Evolutionary conservation across 2,797 vertebrate species (phyloP).

Genomic region (Gymnocypris eckloni): DNA sequence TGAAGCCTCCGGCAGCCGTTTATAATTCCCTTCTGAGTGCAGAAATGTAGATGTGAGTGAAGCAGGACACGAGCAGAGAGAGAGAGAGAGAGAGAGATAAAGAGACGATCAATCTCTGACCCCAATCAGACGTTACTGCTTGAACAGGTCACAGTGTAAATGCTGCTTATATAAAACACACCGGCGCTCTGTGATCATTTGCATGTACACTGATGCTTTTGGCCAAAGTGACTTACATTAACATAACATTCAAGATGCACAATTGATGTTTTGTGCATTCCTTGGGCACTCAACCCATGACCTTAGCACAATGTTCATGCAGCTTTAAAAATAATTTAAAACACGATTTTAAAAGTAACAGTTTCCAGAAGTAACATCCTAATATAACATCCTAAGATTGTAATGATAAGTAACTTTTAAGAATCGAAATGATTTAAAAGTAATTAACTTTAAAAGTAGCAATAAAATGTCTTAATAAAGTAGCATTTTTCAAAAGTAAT

Average conservation of each 20-base stretch:
- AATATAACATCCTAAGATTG: not conserved
- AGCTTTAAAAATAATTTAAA: not conserved
- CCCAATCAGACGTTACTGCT: not conserved
- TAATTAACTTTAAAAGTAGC: too few relatives aligned
- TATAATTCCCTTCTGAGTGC: conserved; percentile 72
- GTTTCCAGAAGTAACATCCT: not conserved
- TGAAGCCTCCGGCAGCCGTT: conserved; percentile 72
- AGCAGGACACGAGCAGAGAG: conserved; percentile 71
- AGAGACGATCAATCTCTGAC: conserved; percentile 54
- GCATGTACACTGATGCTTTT: not conserved
- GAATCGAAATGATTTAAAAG: not conserved
- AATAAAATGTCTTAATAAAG: too few relatives aligned
- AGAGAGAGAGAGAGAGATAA: conserved; percentile 76
- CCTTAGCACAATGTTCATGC: not conserved
- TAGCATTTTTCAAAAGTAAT: not conserved
- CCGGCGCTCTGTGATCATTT: not conserved
- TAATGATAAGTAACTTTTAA: not conserved
- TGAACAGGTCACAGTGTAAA: not conserved
- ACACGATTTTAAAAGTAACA: not conserved
- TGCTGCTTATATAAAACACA: conserved; percentile 1
- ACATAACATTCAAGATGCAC: not conserved
- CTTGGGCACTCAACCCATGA: not conserved
- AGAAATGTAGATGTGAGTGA: conserved; percentile 72
- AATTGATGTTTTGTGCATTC: not conserved
- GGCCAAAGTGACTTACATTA: not conserved